These are phyloP conservation scores for Phenganax marumi DNA, from an alignment of 92 coral and sea anemone genomes.

Conservation along the genomic window DNA sequence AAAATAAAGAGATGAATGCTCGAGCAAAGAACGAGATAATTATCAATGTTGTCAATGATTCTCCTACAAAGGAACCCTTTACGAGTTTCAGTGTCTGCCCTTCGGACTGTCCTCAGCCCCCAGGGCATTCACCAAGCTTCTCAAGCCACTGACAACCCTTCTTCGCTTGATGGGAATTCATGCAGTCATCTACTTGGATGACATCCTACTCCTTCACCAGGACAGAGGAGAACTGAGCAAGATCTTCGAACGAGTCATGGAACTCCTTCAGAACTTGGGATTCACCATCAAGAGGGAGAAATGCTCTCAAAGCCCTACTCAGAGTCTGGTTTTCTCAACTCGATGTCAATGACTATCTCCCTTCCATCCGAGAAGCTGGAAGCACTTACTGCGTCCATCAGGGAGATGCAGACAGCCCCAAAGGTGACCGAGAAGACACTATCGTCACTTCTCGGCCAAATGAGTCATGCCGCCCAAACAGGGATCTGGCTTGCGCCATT, in stretches of 20 bases:
- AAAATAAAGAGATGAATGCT: too few relatives aligned
- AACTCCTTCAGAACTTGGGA: constrained; percentile 43
- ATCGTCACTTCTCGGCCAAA: too few relatives aligned
- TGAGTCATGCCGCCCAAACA: too few relatives aligned
- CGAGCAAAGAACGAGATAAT: too few relatives aligned
- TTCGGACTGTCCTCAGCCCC: too few relatives aligned
- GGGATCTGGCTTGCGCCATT: too few relatives aligned
- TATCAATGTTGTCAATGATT: not conserved
- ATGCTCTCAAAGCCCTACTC: constrained; percentile 50
- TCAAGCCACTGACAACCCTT: constrained; percentile 23
- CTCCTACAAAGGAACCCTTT: constrained; percentile 32
- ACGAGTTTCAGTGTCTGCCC: too few relatives aligned
- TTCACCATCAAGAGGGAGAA: constrained; percentile 51
- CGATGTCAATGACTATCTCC: constrained; percentile 32
- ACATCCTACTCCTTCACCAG: constrained; percentile 30
- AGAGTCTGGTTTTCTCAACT: constrained; percentile 34
- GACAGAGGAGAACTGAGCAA: constrained; percentile 4
- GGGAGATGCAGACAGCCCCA: too few relatives aligned
- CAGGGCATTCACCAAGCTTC: constrained; percentile 40
- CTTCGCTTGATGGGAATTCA: constrained; percentile 41
- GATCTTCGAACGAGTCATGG: too few relatives aligned
- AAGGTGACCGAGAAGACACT: too few relatives aligned
- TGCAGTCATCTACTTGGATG: constrained; percentile 50
- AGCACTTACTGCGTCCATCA: not conserved
- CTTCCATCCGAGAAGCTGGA: constrained; percentile 33